phyloP scores from a whole-genome alignment of 2,797 vertebrate species.

The Salmo trutta region DNA sequence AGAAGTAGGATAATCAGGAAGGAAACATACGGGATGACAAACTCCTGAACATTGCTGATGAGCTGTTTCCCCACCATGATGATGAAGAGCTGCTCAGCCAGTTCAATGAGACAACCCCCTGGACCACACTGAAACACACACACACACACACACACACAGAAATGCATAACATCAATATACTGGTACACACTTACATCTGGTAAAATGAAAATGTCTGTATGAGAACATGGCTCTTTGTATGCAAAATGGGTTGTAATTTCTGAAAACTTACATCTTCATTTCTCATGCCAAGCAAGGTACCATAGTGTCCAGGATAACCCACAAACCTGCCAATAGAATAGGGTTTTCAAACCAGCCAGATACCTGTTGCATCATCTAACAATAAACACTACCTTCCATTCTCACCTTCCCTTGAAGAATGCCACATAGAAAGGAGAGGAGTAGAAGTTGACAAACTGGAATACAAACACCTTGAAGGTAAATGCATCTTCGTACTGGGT shows the following conservation, averaged over 20 bases:
- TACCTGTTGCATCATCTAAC: too few relatives aligned
- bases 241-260: not conserved
- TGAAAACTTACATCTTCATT: slow-evolving; percentile 79
- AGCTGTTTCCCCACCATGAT: slow-evolving; percentile 85
- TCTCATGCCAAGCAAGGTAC: slow-evolving; percentile 80
- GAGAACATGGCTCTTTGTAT: not conserved
- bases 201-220: not conserved
- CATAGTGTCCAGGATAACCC: slow-evolving; percentile 80
- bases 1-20: not conserved
- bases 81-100: slow-evolving; percentile 83
- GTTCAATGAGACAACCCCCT: slow-evolving; percentile 79
- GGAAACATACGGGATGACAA: slow-evolving; percentile 76
- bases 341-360: not conserved
- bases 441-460: slow-evolving; percentile 87
- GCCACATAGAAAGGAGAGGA: slow-evolving; percentile 84
- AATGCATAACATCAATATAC: not conserved
- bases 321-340: slow-evolving; percentile 69
- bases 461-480: slow-evolving; percentile 85
- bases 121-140: slow-evolving; percentile 73
- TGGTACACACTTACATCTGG: too few relatives aligned
- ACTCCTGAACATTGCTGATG: slow-evolving; percentile 81
- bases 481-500: slow-evolving; percentile 83
- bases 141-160: slow-evolving; percentile 6
- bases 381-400: not conserved
- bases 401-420: slow-evolving; percentile 84